Evolutionary conservation across 1,140 invertebrate genomes (phyloP), one percentile per base, ranked within the genome.

Genomic region (Macrostomum lignano): DNA sequence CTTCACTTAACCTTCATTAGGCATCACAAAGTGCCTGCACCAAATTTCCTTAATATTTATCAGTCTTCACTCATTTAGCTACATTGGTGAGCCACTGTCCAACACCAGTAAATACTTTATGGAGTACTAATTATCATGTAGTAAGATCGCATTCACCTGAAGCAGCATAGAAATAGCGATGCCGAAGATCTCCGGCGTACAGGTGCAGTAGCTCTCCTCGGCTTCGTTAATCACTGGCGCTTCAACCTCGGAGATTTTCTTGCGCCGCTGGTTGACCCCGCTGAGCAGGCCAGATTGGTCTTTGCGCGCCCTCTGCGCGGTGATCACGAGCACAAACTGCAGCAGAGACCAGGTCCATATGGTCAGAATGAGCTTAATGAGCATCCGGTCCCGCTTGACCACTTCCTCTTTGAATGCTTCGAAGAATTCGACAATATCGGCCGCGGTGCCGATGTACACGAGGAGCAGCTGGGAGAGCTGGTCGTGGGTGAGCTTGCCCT

Each of bases 341-440:
- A 79, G 63, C n/a, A 81, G 56, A 22, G 73, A 76, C 72, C 74
- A 73, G 1, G 74, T 71, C 49, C 49, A 51, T 0, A 47, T 38
- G 2, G 28, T 33, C 13, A 51, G 33, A 13, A 45, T 42, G 3
- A 37, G 31, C 31, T 40, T 41, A 6, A 41, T 43, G n/a, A 47
- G 30, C 10, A 28, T 17, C 4, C 15, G 21, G 25, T 48, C 40
- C 4, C 31, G 23, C 11, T 41, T 29, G 7, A 55, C 44, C n/a
- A 37, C 33, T 1, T 42, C 24, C 31, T 48, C 47, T 7, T 51
- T 61, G 57, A 84, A 82, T 0, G 78, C 74, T 46, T 81, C 77
- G 51, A 82, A 81, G 48, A 86, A 78, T 52, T 86, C 78, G 34
- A 84, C 79, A 32, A 84, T 84, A 48, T 86, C 79, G 0, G 76